Conservation (phyloP, 1,140 invertebrate species). For the Drosophila chauvacae region DNA sequence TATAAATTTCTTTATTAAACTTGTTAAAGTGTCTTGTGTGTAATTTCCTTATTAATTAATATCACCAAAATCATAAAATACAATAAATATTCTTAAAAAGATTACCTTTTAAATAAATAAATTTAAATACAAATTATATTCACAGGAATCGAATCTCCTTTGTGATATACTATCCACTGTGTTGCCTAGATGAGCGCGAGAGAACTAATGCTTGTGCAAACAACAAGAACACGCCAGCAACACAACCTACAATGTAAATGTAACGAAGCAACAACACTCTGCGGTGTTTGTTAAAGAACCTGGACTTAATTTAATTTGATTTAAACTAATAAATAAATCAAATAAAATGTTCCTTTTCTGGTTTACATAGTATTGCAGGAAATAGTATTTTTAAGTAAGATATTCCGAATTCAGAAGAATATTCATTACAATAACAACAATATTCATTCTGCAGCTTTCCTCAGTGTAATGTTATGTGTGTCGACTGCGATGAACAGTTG, state of each 20-base stretch:
- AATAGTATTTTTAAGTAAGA: background rate
- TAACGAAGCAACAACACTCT: slow-evolving; percentile 63
- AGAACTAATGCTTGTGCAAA: slow-evolving; percentile 69
- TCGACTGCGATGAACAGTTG: slow-evolving; percentile 12
- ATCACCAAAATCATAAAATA: no score
- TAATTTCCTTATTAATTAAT: no score
- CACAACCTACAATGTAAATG: slow-evolving; percentile 34
- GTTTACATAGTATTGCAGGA: no score
- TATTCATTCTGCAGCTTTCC: background rate
- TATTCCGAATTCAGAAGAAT: background rate
- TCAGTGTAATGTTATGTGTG: slow-evolving; percentile 5
- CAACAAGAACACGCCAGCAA: slow-evolving; percentile 40
- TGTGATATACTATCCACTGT: background rate
- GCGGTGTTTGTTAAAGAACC: background rate
- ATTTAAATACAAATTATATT: no score
- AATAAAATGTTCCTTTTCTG: background rate
- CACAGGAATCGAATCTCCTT: no score
- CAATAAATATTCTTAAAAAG: no score
- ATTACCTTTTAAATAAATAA: no score
- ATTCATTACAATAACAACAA: background rate
- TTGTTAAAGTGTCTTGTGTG: no score
- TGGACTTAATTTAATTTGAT: background rate
- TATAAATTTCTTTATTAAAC: no score
- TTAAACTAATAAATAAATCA: no score
- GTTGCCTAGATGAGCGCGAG: slow-evolving; percentile 35